Evolutionary conservation across 2,797 vertebrate species (phyloP).

Genomic region (Anguilla anguilla): DNA sequence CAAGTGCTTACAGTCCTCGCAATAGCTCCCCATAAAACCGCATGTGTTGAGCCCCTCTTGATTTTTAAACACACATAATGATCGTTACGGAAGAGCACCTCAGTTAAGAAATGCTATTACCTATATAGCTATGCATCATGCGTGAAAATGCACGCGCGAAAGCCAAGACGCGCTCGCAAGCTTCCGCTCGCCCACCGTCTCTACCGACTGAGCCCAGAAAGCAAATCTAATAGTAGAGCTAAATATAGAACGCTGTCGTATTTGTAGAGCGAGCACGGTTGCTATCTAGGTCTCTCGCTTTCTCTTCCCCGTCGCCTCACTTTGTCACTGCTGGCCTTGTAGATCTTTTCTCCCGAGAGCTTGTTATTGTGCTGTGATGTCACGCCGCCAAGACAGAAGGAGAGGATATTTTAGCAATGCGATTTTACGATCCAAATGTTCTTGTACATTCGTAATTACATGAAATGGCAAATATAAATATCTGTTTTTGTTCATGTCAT

Average conservation of each 20-base stretch:
- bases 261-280: background rate
- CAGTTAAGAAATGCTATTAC: background rate
- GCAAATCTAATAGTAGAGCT: conserved; percentile 15
- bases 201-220: background rate
- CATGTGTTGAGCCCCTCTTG: background rate
- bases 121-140: background rate
- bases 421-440: background rate
- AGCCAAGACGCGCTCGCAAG: background rate
- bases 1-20: background rate
- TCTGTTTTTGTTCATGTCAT: background rate
- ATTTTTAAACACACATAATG: background rate
- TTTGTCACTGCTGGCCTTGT: conserved; percentile 35
- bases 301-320: conserved; percentile 17
- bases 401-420: background rate
- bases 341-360: conserved; percentile 22
- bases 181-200: background rate
- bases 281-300: conserved; percentile 11
- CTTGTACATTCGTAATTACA: background rate
- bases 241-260: conserved; percentile 18
- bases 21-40: background rate
- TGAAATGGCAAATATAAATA: background rate
- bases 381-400: background rate
- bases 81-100: conserved; percentile 32
- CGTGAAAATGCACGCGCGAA: background rate
- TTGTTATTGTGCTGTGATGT: conserved; percentile 1